Base-by-base conservation (phyloP, 2,113 vertebrate genomes). In the Penelope pileata region DNA sequence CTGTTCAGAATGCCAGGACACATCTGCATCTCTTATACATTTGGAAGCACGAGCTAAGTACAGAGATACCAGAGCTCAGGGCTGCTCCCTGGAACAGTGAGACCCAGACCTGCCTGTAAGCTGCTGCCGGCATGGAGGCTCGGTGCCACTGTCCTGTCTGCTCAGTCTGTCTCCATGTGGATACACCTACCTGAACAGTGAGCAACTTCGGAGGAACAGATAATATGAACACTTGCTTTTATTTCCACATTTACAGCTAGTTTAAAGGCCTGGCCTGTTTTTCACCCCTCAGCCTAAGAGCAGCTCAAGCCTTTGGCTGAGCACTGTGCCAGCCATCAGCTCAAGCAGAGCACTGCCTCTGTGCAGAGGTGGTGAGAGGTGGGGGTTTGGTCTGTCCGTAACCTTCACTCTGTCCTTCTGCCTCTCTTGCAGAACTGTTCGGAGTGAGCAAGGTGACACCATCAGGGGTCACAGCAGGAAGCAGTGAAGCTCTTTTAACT, bases 51-150 rank as follows among this genome's bases (percentile, higher is more conserved):
- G 63, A 75, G 51, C 42, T 67, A 72, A 68, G 51, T 51, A 66
- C 12, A 88, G 56, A 66, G 21, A 62, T 38, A 81, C 12, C 51
- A 72, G 2, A 58, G 38, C 29, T 22, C 51, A 9, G 26, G 62
- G 42, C 47, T 86, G 53, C 62, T 43, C 45, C 40, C 53, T 77
- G 47, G 64, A 73, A 50, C 26, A 30, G 36, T 42, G 82, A 2
- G 2, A 43, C 66, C 40, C 10, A 63, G 64, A 56, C 8, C 30
- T 34, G 23, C 0, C 0, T 43, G 66, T 32, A 56, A 16, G 22
- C 30, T 50, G 29, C 47, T 73, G n/a, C 24, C 40, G 40, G 64
- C 68, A 30, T 47, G 12, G 48, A 63, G 60, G 48, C 30, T 68
- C 66, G 32, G 2, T 8, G 18, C 53, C 24, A 32, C 47, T 26